A percentile compares a stretch with the other conserved stretches of the same genome.
These are phyloP conservation scores for Lanius ludovicianus DNA, from an alignment of 2,113 vertebrate species.

Conservation along the genomic window DNA sequence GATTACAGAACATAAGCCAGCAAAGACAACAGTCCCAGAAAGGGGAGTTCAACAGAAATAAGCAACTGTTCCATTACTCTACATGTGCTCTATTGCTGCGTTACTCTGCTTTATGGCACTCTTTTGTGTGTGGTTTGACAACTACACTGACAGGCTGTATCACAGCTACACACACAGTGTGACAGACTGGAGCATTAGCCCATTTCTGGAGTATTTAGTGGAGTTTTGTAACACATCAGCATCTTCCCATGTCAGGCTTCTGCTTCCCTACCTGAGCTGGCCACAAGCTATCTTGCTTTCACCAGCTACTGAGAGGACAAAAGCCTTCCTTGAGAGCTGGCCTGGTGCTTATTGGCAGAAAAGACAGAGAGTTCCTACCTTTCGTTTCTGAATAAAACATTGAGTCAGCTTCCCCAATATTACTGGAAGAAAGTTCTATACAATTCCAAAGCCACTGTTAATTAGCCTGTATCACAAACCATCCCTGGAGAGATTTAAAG, in stretches of 20 bases:
- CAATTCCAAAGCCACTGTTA: not conserved
- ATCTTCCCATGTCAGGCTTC: not conserved
- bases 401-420: not conserved
- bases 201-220: not conserved
- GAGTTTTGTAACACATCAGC: not conserved
- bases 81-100: not conserved
- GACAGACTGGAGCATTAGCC: constrained; percentile 29
- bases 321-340: not conserved
- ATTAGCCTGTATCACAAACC: not conserved
- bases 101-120: constrained; percentile 21
- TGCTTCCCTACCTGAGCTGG: not conserved
- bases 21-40: constrained; percentile 31
- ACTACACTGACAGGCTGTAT: constrained; percentile 4
- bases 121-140: not conserved
- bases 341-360: not conserved
- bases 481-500: not conserved
- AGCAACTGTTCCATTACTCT: constrained; percentile 46
- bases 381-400: not conserved
- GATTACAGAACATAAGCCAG: constrained; percentile 45
- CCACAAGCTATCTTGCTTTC: not conserved
- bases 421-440: not conserved
- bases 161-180: not conserved
- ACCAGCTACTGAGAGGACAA: not conserved
- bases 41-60: constrained; percentile 17
- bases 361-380: not conserved